These are phyloP conservation scores for Raphicerus campestris DNA, from an alignment of 2,113 vertebrate species.

Conservation along the genomic window DNA sequence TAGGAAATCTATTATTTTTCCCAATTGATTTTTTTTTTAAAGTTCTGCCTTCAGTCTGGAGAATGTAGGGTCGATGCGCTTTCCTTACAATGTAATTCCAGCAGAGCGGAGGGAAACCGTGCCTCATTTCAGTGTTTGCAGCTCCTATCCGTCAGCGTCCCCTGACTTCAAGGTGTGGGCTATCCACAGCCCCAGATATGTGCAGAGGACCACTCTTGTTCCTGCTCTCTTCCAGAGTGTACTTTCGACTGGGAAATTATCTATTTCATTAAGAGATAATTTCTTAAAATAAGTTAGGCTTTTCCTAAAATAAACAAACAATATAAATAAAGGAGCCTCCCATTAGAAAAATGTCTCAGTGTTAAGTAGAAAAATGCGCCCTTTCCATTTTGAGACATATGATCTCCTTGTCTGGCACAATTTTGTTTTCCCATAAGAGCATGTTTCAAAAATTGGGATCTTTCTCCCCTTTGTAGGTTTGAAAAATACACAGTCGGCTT, in stretches of 20 bases:
- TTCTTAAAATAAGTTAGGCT: background rate
- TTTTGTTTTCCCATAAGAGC: conserved; percentile 17
- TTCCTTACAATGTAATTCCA: background rate
- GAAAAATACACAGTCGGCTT: conserved; percentile 53
- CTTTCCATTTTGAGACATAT: conserved; percentile 43
- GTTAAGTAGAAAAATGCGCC: conserved; percentile 57
- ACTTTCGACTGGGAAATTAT: background rate
- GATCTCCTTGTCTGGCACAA: conserved; percentile 33
- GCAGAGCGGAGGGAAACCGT: fast-evolving
- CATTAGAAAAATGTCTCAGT: conserved; percentile 27
- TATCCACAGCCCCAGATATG: background rate
- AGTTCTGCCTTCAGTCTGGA: conserved; percentile 3
- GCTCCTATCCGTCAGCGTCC: fast-evolving
- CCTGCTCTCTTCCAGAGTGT: background rate
- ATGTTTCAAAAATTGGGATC: conserved; percentile 45
- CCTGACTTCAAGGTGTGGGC: background rate
- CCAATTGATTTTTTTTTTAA: background rate
- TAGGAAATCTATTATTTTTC: background rate
- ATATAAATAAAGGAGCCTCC: conserved; percentile 29
- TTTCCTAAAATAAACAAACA: conserved; percentile 55
- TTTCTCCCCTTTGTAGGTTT: conserved; percentile 51
- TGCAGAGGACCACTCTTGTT: too few species aligned
- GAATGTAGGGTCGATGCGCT: background rate
- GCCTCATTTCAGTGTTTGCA: too few species aligned
- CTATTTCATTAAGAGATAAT: background rate